Evolutionary conservation across 2,797 vertebrate species (phyloP).

Genomic region (Cichlasoma orientale): DNA sequence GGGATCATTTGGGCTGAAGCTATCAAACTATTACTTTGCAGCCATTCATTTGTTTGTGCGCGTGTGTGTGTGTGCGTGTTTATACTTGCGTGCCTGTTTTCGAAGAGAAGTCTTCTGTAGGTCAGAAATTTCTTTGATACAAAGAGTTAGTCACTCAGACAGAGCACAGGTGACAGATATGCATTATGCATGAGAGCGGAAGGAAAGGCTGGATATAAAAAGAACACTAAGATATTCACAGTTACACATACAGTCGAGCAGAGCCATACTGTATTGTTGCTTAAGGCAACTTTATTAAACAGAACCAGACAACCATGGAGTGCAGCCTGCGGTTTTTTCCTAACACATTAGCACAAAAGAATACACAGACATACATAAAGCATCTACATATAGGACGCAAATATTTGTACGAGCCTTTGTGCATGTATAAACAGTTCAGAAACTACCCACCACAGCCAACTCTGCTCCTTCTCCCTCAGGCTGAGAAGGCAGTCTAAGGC

Average conservation of each 20-base stretch:
- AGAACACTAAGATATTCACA: slow-evolving; percentile 72
- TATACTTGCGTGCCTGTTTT: slow-evolving; percentile 36
- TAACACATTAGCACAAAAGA: slow-evolving; percentile 38
- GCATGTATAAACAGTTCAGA: slow-evolving; percentile 16
- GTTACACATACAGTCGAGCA: slow-evolving; percentile 52
- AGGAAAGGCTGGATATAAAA: slow-evolving; percentile 70
- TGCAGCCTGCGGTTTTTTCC: slow-evolving; percentile 7
- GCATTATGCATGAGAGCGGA: slow-evolving; percentile 70
- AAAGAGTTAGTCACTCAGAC: slow-evolving; percentile 69
- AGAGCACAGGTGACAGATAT: slow-evolving; percentile 79
- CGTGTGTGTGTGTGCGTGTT: neutral
- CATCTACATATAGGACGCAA: neutral
- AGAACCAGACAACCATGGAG: slow-evolving; percentile 24
- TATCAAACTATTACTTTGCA: slow-evolving; percentile 15
- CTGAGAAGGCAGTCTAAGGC: slow-evolving; percentile 46
- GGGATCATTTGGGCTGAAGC: slow-evolving; percentile 18
- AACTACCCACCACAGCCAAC: slow-evolving; percentile 5
- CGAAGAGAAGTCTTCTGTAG: slow-evolving; percentile 55
- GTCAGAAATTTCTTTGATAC: slow-evolving; percentile 72
- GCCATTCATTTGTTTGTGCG: slow-evolving; percentile 18
- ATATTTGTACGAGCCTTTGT: slow-evolving; percentile 18
- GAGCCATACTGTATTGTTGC: slow-evolving; percentile 46
- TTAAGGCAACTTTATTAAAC: slow-evolving; percentile 52
- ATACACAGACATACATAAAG: slow-evolving; percentile 4
- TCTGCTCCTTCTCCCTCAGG: slow-evolving; percentile 36